phyloP scores from a whole-genome alignment of 2,888 invertebrate species.

The Theretra japonica region DNA sequence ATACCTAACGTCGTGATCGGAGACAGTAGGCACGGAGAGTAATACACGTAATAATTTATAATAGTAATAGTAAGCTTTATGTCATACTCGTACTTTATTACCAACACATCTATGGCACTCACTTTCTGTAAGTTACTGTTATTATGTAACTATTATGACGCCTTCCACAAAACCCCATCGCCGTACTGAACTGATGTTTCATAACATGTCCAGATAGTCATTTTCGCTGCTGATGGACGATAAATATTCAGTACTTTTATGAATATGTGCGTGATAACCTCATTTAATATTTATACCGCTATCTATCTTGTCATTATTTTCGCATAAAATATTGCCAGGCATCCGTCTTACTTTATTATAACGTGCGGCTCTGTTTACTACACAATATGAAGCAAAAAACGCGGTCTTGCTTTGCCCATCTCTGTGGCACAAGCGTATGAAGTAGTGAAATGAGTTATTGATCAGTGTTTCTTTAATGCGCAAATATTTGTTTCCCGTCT shows the following conservation, averaged over 20 bases:
- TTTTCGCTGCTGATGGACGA: conserved; percentile 2
- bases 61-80: too few species aligned
- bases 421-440: too few species aligned
- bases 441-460: too few species aligned
- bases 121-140: too few species aligned
- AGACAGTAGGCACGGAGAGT: too few species aligned
- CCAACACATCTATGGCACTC: too few species aligned
- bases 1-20: too few species aligned
- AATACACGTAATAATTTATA: too few species aligned
- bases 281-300: conserved; percentile 16
- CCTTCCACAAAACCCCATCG: neutral
- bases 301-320: conserved; percentile 21
- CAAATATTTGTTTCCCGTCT: too few species aligned
- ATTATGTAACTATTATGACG: too few species aligned
- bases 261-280: conserved; percentile 16
- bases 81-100: too few species aligned
- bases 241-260: conserved; percentile 12
- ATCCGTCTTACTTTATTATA: neutral
- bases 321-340: conserved; percentile 2
- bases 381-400: neutral
- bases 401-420: neutral
- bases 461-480: too few species aligned
- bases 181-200: neutral
- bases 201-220: neutral
- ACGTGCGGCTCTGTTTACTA: neutral